Base-by-base conservation (phyloP, 2,113 vertebrate species). In the Elephantulus edwardii region DNA sequence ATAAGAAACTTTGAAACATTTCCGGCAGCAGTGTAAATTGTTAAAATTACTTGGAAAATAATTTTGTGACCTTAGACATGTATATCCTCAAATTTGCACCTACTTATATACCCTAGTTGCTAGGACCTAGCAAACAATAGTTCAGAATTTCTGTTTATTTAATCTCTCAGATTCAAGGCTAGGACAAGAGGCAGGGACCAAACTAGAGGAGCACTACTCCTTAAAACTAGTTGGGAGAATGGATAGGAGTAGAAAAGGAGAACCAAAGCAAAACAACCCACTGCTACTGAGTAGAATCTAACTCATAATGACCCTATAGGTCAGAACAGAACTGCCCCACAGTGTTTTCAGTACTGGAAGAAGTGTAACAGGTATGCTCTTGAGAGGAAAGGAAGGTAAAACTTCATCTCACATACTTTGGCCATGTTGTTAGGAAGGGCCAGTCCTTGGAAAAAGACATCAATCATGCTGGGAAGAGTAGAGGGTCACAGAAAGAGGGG, bases 31-130 rank as follows among this genome's bases (percentile, higher is more conserved):
- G 26, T 83, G 54, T 83, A 90, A 88, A 75, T 68, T 72, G 79
- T 6, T 70, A 88, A 87, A 85, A 58, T 26, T 46, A 89, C 74
- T 93, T 86, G 91, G 35, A 82, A 91, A 90, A 70, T 58, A 80
- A 52, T 85, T 95, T 92, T 91, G 35, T 71, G 46, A 93, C 89
- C 38, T 11, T 87, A 22, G 83, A 78, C 12, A 10, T 80, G 5
- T 6, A 72, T 12, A 28, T 80, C 40, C 52, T 88, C 38, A 35
- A 74, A 0, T 40, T 93, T 33, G 46, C 44, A 82, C n/a, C 2
- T 82, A 33, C 3, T 8, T 62, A 58, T 62, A 40, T 58, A 33
- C 6, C 12, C 17, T 77, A 44, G 66, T 68, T n/a, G 64, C 24
- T 42, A 70, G 56, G 40, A n/a, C 50, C 35, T 58, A 88, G 28